Evolutionary conservation across 2,888 invertebrate genomes (phyloP), one percentile per base, ranked within the genome.

Genomic region (Caradrina kadenii): DNA sequence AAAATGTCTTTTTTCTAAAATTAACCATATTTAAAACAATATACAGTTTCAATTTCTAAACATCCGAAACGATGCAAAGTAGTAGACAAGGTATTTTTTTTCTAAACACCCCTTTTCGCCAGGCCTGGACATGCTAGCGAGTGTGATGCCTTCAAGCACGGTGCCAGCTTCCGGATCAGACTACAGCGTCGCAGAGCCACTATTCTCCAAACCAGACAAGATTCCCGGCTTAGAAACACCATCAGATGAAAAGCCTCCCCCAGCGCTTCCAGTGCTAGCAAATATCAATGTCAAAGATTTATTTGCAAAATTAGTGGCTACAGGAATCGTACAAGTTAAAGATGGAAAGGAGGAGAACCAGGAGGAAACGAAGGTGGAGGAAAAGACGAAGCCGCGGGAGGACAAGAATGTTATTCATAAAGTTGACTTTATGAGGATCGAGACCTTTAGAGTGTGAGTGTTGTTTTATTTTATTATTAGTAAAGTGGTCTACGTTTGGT

Each of bases 301-400:
- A 39, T 98, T 99, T 89, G 97, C 98, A 75, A 98, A 98, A 91
- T 93, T 99, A 10, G 97, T 99, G 1, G 98, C 98, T 0, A 97
- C 98, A 2, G 99, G 95, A 15, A 93, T 94, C 0, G 94, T 95
- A 2, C 88, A 90, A 17, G 87, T 88, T 2, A 85, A 83, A 0
- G 90, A 91, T 2, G 67, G 75, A 0, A 91, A 90, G 53, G 81
- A 80, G 5, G 90, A 92, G 8, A 75, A 63, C 0, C 87, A 89
- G 35, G 76, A 83, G 1, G 89, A 91, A 10, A 76, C 83, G 2
- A 85, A 84, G 22, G 67, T 35, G 35, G 71, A 71, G 22, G 71
- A 75, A 1, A 71, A 71, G 45, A 21, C 2, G 10, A 70, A 71
- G 55, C 75, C 84, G 0, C 90, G 81, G 48, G 94, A 94, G 53